These are phyloP conservation scores for Acrobasis repandana DNA, from an alignment of 2,888 invertebrate species.

Conservation along the genomic window DNA sequence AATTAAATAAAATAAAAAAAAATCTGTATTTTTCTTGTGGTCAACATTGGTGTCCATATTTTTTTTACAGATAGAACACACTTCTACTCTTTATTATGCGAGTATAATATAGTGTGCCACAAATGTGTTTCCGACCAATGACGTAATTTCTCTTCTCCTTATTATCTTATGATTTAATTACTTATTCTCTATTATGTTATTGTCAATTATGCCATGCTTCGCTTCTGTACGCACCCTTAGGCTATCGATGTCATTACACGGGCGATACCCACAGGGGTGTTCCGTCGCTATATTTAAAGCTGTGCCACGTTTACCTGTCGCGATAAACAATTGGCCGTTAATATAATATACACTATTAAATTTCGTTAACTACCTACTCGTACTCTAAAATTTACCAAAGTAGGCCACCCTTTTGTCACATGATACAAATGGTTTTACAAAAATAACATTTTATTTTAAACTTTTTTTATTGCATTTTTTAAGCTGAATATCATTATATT, in stretches of 20 bases:
- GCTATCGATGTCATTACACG: not conserved
- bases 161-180: too few relatives aligned
- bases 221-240: not conserved
- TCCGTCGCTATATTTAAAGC: not conserved
- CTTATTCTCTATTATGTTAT: too few relatives aligned
- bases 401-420: not conserved
- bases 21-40: too few relatives aligned
- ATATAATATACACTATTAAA: slow-evolving; percentile 10
- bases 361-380: slow-evolving; percentile 9
- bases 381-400: not conserved
- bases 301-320: not conserved
- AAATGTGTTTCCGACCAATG: too few relatives aligned
- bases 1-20: too few relatives aligned
- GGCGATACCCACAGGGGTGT: not conserved
- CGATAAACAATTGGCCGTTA: slow-evolving; percentile 9
- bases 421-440: not conserved
- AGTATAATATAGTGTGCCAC: too few relatives aligned
- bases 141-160: too few relatives aligned
- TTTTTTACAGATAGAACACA: too few relatives aligned
- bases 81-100: too few relatives aligned
- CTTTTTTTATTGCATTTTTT: not conserved
- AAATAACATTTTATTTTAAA: not conserved
- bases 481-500: not conserved
- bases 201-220: too few relatives aligned
- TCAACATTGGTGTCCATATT: too few relatives aligned